Base-by-base conservation (phyloP, 2,113 vertebrate species). In the Myodes glareolus region DNA sequence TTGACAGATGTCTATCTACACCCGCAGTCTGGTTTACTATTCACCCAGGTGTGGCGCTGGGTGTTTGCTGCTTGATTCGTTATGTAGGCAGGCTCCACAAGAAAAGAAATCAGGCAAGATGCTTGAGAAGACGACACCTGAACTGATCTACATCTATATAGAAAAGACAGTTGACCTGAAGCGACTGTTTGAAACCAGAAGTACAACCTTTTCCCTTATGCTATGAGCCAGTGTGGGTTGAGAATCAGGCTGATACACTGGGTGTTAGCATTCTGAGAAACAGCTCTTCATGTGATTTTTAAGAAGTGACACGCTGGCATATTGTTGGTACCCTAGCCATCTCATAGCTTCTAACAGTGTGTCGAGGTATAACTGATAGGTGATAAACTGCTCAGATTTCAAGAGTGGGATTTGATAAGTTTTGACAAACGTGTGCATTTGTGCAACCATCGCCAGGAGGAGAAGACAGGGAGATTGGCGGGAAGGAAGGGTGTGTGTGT, bases 31-130 rank as follows among this genome's bases (percentile, higher is more conserved):
- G 9, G 1, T 33, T 47, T 47, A 58, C 33, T 10, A 5, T 4
- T 16, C n/a, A 1, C 23, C 50, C 0, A 2, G 29, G 27, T 1
- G 39, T 33, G 13, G 2, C 0, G 2, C 2, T 5, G 42, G 61
- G 27, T 42, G 11, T 47, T 0, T 27, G 11, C 14, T 16, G 19
- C 14, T 9, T 39, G 29, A 16, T 42, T 52, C 5, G 21, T 10
- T 65, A 6, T 16, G 13, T 11, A 8, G 10, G 19, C 61, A 73
- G 52, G 45, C 4, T 85, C 39, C 23, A 0, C 0, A 45, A 75
- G 72, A 36, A 76, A 13, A n/a, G 45, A 39, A 19, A 14, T 0
- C 11, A 68, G 39, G 8, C 7, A 36, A 39, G 36, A 25, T 31
- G 77, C 68, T 0, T 23, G 25, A 36, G 9, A 45, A 29, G 33